phyloP scores from a whole-genome alignment of 2,888 invertebrate genomes.

The Drosophila cracens region DNA sequence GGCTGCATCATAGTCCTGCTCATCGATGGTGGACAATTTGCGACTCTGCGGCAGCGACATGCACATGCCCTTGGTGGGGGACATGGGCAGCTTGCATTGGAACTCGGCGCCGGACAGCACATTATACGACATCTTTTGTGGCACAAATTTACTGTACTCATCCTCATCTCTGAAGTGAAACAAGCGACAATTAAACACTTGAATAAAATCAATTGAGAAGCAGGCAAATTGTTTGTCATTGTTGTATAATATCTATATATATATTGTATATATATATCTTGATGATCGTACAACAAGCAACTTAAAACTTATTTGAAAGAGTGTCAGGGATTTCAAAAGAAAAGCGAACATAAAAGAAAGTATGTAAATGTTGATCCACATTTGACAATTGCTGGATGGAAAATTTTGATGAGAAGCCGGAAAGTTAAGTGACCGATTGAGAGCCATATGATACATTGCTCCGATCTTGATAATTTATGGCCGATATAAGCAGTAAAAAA shows the following conservation, averaged over 20 bases:
- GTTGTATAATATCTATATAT: neutral
- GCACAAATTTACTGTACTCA: constrained; percentile 80
- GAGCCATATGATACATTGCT: neutral
- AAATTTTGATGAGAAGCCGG: neutral
- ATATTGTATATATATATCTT: neutral
- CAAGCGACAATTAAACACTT: constrained; percentile 31
- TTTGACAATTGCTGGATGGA: neutral
- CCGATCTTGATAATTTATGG: neutral
- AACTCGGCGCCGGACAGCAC: constrained; percentile 77
- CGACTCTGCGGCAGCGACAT: constrained; percentile 23
- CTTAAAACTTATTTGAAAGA: no score
- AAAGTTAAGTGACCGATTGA: neutral
- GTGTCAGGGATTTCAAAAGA: neutral
- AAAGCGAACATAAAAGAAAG: neutral
- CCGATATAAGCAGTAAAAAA: neutral
- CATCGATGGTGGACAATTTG: constrained; percentile 70
- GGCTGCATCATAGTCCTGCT: constrained; percentile 67
- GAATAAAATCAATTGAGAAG: constrained; percentile 21
- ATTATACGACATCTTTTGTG: constrained; percentile 72
- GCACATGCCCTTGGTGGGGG: constrained; percentile 23
- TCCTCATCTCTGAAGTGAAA: constrained; percentile 76
- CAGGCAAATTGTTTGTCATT: constrained; percentile 17
- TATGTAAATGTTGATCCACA: neutral
- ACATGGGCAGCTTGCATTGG: constrained; percentile 58
- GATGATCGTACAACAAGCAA: constrained; percentile 1